phyloP scores from a whole-genome alignment of 2,888 invertebrate species.

The Parnassius smintheus region DNA sequence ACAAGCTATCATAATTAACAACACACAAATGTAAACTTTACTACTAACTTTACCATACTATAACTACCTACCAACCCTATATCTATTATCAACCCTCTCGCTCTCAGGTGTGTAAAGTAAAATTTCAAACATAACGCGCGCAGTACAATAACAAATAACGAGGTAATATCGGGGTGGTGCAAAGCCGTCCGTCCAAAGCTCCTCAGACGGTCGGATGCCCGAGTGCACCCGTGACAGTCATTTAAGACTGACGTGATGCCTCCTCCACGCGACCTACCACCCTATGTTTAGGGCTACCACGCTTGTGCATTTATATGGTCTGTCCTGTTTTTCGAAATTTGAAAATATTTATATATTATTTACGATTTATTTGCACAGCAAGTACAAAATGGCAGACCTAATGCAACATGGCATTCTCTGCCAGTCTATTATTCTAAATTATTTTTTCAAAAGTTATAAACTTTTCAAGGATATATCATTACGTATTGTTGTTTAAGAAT shows the following conservation, averaged over 20 bases:
- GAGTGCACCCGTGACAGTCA: slow-evolving; percentile 79
- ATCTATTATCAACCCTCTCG: background rate
- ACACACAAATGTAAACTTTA: too few relatives aligned
- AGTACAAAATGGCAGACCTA: too few relatives aligned
- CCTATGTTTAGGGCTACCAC: slow-evolving; percentile 20
- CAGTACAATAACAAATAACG: slow-evolving; percentile 68
- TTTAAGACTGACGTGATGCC: slow-evolving; percentile 78
- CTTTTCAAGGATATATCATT: too few relatives aligned
- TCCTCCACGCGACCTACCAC: slow-evolving; percentile 37
- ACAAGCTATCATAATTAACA: too few relatives aligned
- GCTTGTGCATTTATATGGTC: background rate
- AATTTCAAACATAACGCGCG: slow-evolving; percentile 39
- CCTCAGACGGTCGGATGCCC: slow-evolving; percentile 61
- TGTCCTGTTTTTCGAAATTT: background rate
- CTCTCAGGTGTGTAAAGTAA: slow-evolving; percentile 19
- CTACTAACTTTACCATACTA: too few relatives aligned
- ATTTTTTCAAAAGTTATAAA: too few relatives aligned
- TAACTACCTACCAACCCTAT: too few relatives aligned
- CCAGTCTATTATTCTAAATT: too few relatives aligned
- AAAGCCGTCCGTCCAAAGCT: slow-evolving; percentile 68
- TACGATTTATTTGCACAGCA: too few relatives aligned
- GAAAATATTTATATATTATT: too few relatives aligned
- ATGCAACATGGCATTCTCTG: too few relatives aligned
- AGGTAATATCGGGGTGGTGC: slow-evolving; percentile 62
- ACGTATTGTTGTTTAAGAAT: too few relatives aligned